Base-by-base conservation (phyloP, 2,888 invertebrate species). In the Melieria crassipennis region DNA sequence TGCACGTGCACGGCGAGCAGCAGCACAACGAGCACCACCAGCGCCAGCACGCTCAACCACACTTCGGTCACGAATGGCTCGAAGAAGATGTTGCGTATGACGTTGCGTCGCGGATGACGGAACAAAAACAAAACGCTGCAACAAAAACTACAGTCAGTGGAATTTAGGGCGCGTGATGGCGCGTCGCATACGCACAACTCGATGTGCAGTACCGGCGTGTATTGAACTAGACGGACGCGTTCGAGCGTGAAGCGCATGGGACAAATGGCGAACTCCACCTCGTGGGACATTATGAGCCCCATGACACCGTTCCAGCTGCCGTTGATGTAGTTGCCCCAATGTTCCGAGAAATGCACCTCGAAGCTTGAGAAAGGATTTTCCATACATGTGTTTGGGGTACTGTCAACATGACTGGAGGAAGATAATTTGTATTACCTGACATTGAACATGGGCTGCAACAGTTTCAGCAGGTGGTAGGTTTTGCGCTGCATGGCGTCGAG, bases 401-500 rank as follows among this genome's bases (percentile, higher is more conserved):
- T 16, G 16, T 0, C 1, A 30, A 30, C 30, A 30, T 30, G 30
- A 3, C 30, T 30, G 3, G 3, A 30, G 30, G 30, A 30, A 30
- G 30, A 30, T 30, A 3, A 30, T 30, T 30, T 30, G 30, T 30
- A 65, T 67, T 77, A 80, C 85, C 80, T 84, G 43, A 82, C 63
- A 67, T 84, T 85, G 50, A 78, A 82, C 71, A 84, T 71, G 5
- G 72, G 65, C 65, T 76, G 73, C 50, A 84, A 68, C 6, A 80
- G 73, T 57, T 75, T 74, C 13, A 85, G 67, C 7, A 85, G 66
- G 11, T 83, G 81, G 74, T 78, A 85, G 1, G 80, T 79, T 65
- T 84, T 84, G 2, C 86, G 80, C 70, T 84, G 85, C 85, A 85
- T 84, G 1, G 81, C 75, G 75, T 85, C 85, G 13, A 79, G 70